Base-by-base conservation (phyloP, 2,888 invertebrate genomes). In the Cactoblastis cactorum region DNA sequence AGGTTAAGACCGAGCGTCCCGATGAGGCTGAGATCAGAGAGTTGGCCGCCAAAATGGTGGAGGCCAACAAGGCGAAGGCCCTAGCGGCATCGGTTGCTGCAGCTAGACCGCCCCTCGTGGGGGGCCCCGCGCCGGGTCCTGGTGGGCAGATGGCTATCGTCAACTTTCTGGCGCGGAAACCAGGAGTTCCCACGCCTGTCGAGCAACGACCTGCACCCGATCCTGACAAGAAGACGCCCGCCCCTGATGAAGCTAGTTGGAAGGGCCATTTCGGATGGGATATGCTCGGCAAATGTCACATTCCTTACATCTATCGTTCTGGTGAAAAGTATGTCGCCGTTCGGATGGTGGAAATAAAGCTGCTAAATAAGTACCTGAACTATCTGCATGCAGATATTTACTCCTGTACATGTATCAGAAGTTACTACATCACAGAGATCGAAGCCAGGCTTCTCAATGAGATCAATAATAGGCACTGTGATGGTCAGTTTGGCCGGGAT, bases 401-500 rank as follows among this genome's bases (percentile, higher is more conserved):
- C 80, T 96, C 95, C 59, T 97, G 97, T 80, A 96, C 96, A 11
- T 96, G 96, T 76, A 95, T 98, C 62, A 92, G 96, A 61, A 97
- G 97, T 87, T 97, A 97, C 80, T 98, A 96, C 77, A 96, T 98
- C 61, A 97, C 97, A 0, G 96, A 96, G 59, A 93, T 94, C 0
- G 98, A 98, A 84, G 95, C 97, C 48, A 93, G 95, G 59, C 90
- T 98, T 15, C 91, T 98, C 43, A 97, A 96, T 69, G 98, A 98
- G 82, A 97, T 98, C 63, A 98, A 98, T 82, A 91, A 93, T 58
- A 95, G 95, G 77, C 98, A 98, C 75, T 97, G 97, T 86, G 97
- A 97, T 68, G 93, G 93, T 53, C 95, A 96, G 76, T 98, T 95
- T 79, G 98, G 98, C 1, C 92, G 95, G 48, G 96, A 97, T 58